Evolutionary conservation across 2,888 invertebrate species (phyloP), one percentile per base, ranked within the genome.

Genomic region (Dasypolia templi): DNA sequence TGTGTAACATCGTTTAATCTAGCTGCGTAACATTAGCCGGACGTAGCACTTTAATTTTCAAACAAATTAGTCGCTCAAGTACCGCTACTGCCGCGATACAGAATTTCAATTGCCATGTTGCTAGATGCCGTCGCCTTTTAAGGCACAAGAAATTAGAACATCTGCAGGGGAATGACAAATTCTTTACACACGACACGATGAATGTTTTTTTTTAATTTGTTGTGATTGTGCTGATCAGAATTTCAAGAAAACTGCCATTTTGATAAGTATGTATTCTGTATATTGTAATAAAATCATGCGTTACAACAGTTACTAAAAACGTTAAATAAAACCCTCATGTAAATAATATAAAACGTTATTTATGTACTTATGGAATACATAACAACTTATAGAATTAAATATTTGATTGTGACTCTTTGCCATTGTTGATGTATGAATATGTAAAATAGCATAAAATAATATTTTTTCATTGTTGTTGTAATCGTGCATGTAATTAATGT

Each of bases 401-500:
- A 76, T 69, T 73, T 75, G 77, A 75, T 70, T 81, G 55, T 83
- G 68, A 78, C 73, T 77, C 74, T 81, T 76, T 79, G 79, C 80
- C 82, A 83, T 80, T 79, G 71, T 80, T 77, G 64, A 70, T 79
- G 68, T 76, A 79, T 61, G 66, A 75, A 72, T 56, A 62, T 81
- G 72, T 86, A 77, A 80, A 84, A 64, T 84, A 81, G 74, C 55
- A 76, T 75, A 72, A 78, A 78, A 61, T 65, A 87, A 82, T 87
- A 87, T 87, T 87, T 87, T 87, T 87, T 76, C 86, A 84, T 80
- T 75, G 81, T 75, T 61, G 39, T 51, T 87, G 73, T 85, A 83
- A 77, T 80, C 53, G 29, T 80, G n/a, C 35, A 78, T 80, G 62
- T 69, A 73, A 72, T 77, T 65, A 73, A 72, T 70, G 55, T 70